Base-by-base conservation (phyloP, 2,113 vertebrate species). In the Aphyosemion australe region DNA sequence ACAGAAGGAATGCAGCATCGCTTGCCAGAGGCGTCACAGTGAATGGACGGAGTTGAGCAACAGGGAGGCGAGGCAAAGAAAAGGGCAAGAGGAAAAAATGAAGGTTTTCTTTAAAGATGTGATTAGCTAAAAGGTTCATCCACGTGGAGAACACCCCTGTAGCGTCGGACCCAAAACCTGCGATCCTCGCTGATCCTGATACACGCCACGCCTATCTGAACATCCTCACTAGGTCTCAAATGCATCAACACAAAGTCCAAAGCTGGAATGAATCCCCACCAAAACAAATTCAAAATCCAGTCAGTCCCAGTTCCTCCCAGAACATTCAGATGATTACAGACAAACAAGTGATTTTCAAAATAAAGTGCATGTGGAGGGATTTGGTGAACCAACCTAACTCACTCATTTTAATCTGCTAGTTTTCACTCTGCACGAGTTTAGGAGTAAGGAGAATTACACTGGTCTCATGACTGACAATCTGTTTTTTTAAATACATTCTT, bases 401-500 rank as follows among this genome's bases (percentile, higher is more conserved):
- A 50, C 69, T 81, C 66, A 58, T 78, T 81, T 66, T 88, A 89
- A 90, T 90, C 86, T 87, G 65, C 77, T 55, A 61, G 72, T 72
- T 60, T 48, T 83, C 80, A 70, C 59, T 80, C 63, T 69, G 69
- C 59, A 71, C 46, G 51, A 67, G 72, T 50, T 75, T 77, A 79
- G 65, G 78, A 79, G 69, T 74, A 59, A 67, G 50, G 19, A 79
- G 86, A 89, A 90, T 89, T 90, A 90, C 83, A 83, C 69, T 63
- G 76, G 91, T 93, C 92, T 80, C 84, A 89, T 92, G 91, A 92
- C 89, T 81, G 71, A 86, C 83, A 89, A 66, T 87, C 81, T 87
- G 74, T 81, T 88, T 87, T 77, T 76, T 70, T 56, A 58, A 47
- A 61, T 52, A 4, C 6, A 52, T 67, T 21, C 64, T 80, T 81